Percentiles rank a stretch among this genome's conserved stretches.
These are phyloP conservation scores for Malthinus seriepunctatus DNA, from an alignment of 2,888 invertebrate genomes.

Conservation along the genomic window DNA sequence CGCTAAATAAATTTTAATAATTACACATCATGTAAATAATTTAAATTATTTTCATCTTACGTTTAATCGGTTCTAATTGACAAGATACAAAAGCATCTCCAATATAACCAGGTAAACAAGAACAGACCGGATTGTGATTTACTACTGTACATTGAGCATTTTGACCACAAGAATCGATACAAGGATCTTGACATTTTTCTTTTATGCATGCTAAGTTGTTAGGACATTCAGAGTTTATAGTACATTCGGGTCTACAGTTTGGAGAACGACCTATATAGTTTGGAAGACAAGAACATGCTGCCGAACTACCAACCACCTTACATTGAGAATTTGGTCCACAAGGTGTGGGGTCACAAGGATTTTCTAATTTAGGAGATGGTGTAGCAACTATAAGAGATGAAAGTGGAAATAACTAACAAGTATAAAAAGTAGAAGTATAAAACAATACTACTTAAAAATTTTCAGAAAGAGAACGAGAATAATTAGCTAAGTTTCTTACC, in stretches of 20 bases:
- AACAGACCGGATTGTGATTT: slow-evolving; percentile 80
- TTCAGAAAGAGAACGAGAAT: slow-evolving; percentile 13
- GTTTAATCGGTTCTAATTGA: slow-evolving; percentile 48
- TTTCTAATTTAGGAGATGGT: slow-evolving; percentile 53
- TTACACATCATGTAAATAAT: background rate
- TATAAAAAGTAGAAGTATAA: background rate
- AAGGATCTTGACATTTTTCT: slow-evolving; percentile 83
- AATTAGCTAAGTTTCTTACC: slow-evolving; percentile 28
- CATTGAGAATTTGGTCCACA: slow-evolving; percentile 86
- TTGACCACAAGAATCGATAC: slow-evolving; percentile 76
- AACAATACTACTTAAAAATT: slow-evolving; percentile 9
- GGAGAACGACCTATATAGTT: slow-evolving; percentile 85
- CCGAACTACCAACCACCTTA: slow-evolving; percentile 76
- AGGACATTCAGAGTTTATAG: slow-evolving; percentile 78
- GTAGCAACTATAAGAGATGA: slow-evolving; percentile 50
- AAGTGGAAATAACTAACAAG: slow-evolving; percentile 25
- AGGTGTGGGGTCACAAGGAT: slow-evolving; percentile 80
- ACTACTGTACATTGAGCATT: slow-evolving; percentile 83
- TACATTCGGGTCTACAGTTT: slow-evolving; percentile 84
- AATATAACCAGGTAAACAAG: slow-evolving; percentile 79
- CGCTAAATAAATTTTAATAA: slow-evolving; percentile 52
- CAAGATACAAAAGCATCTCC: slow-evolving; percentile 75
- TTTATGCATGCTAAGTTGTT: slow-evolving; percentile 80
- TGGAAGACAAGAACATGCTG: slow-evolving; percentile 81
- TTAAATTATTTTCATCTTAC: slow-evolving; percentile 43